These are phyloP conservation scores for Holotrichia oblita DNA, from an alignment of 1,140 invertebrate genomes.

Conservation along the genomic window DNA sequence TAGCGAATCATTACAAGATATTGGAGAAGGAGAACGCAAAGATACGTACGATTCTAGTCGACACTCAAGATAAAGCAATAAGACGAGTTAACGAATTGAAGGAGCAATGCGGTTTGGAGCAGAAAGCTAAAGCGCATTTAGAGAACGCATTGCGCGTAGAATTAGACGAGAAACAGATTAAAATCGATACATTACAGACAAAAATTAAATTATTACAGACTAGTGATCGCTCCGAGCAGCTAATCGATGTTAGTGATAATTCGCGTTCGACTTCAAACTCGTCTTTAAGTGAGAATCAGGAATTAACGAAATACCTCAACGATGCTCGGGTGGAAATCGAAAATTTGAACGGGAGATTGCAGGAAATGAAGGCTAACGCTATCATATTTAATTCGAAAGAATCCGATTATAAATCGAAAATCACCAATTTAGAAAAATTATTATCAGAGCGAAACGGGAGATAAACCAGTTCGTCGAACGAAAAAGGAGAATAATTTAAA, in stretches of 20 bases:
- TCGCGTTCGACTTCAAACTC: conserved; percentile 38
- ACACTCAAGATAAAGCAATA: conserved; percentile 89
- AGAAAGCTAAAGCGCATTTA: conserved; percentile 90
- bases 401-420: conserved; percentile 57
- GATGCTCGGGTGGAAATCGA: conserved; percentile 63
- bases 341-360: conserved; percentile 62
- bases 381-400: conserved; percentile 63
- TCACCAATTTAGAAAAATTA: conserved; percentile 51
- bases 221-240: conserved; percentile 50
- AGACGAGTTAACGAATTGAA: conserved; percentile 85
- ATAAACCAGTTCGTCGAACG: conserved; percentile 68
- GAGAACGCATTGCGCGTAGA: conserved; percentile 87
- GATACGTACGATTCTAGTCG: conserved; percentile 77
- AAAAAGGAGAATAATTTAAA: conserved; percentile 83
- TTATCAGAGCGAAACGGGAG: conserved; percentile 50
- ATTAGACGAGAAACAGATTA: conserved; percentile 89
- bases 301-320: conserved; percentile 60
- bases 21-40: conserved; percentile 81
- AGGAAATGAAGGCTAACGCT: conserved; percentile 61
- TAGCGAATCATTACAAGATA: conserved; percentile 79
- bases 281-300: conserved; percentile 57
- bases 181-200: conserved; percentile 84
- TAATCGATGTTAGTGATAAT: conserved; percentile 49
- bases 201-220: conserved; percentile 72
- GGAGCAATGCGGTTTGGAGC: conserved; percentile 89